Percentiles rank a stretch among this genome's conserved stretches.
These are phyloP conservation scores for Alectoris magna DNA, from an alignment of 2,797 vertebrate species.

Conservation along the genomic window DNA sequence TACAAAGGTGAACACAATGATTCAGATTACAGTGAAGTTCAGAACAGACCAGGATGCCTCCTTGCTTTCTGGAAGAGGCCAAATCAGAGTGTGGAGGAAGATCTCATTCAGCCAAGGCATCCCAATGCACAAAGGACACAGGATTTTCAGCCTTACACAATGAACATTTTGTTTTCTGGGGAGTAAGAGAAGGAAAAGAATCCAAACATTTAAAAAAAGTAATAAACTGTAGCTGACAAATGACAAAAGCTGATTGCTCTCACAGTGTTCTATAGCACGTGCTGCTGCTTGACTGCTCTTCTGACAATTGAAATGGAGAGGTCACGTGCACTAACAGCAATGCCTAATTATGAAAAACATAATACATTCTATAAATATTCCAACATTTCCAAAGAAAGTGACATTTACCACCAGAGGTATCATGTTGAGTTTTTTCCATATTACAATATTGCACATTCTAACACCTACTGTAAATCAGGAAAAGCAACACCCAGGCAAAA, in stretches of 20 bases:
- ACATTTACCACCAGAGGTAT: not conserved
- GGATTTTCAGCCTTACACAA: not conserved
- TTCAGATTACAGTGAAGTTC: not conserved
- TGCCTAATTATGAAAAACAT: not conserved
- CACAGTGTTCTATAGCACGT: accelerated
- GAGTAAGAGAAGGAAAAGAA: not conserved
- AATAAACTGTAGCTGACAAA: not conserved
- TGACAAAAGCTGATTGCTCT: not conserved
- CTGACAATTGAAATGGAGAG: constrained; percentile 18
- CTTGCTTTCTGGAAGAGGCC: not conserved
- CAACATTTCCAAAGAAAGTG: not conserved
- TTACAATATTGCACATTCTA: not conserved
- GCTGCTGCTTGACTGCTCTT: not conserved
- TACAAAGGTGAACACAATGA: not conserved
- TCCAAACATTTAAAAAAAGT: not conserved
- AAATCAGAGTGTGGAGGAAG: not conserved
- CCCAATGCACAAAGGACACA: not conserved
- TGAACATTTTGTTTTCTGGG: not conserved
- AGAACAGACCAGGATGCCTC: not conserved
- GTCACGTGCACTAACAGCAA: not conserved
- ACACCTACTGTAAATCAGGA: not conserved
- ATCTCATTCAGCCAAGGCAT: not conserved
- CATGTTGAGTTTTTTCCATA: not conserved
- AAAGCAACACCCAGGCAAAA: not conserved
- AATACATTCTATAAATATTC: constrained; percentile 29